Evolutionary conservation across 2,797 vertebrate species (phyloP).

Genomic region (Nannoperca obscura): DNA sequence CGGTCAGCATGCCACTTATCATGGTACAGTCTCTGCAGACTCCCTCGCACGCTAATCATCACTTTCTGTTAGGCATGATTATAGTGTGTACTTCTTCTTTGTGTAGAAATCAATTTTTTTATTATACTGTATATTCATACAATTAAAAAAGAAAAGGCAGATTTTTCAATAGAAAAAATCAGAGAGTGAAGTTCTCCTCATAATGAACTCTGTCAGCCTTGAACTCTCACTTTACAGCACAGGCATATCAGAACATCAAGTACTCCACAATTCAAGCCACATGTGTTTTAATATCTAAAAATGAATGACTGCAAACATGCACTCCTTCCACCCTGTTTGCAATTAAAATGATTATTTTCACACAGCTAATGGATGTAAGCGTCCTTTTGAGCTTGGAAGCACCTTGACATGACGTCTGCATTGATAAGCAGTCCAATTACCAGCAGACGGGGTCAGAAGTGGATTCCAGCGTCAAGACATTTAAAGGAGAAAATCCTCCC

Average conservation of each 20-base stretch:
- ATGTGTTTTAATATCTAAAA: constrained; percentile 8
- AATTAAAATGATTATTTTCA: constrained; percentile 34
- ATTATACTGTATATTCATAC: neutral
- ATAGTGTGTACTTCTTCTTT: neutral
- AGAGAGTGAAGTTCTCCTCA: neutral
- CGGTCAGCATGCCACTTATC: constrained; percentile 50
- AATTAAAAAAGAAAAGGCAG: neutral
- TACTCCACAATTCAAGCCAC: neutral
- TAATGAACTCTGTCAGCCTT: constrained; percentile 7
- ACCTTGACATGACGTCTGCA: constrained; percentile 43
- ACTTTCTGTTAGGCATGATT: neutral
- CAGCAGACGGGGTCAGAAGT: constrained; percentile 44
- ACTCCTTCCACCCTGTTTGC: neutral
- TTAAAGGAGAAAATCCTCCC: constrained; percentile 32
- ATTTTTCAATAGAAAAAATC: neutral
- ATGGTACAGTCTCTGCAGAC: constrained; percentile 6
- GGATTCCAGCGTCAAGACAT: constrained; percentile 29
- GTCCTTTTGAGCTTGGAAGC: constrained; percentile 33
- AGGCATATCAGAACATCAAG: constrained; percentile 1
- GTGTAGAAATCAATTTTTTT: neutral
- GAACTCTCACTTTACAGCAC: constrained; percentile 8
- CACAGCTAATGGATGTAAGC: constrained; percentile 15
- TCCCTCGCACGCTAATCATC: constrained; percentile 35
- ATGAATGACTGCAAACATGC: neutral
- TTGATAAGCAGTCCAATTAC: constrained; percentile 59